Conservation (phyloP, 64 coral and sea anemone genomes). For the Stylophora pistillata region DNA sequence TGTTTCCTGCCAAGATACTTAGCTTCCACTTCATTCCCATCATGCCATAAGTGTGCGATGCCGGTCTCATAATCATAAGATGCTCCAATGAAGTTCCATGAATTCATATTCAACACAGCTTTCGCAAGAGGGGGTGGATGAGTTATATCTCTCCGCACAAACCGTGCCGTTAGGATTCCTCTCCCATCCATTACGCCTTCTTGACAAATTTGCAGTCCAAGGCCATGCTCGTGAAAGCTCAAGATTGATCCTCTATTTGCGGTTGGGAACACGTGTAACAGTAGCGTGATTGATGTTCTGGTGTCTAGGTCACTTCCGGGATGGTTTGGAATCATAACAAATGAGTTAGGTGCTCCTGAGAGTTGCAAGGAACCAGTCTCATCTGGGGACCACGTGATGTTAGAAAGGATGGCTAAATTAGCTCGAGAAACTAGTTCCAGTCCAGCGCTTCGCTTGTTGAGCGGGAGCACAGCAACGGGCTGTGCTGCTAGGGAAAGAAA, state of each 20-base stretch:
- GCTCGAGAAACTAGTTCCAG: slow-evolving; percentile 52
- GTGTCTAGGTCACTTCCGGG: slow-evolving; percentile 49
- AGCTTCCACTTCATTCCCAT: slow-evolving; percentile 62
- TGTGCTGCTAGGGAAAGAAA: not conserved
- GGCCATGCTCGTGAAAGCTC: slow-evolving; percentile 37
- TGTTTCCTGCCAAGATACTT: slow-evolving; percentile 26
- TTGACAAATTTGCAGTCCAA: slow-evolving; percentile 75
- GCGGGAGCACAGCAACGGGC: slow-evolving; percentile 70
- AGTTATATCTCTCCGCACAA: slow-evolving; percentile 36
- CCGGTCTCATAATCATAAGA: slow-evolving; percentile 64
- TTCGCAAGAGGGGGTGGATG: slow-evolving; percentile 7
- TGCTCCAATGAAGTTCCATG: slow-evolving; percentile 82
- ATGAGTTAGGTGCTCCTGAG: slow-evolving; percentile 46
- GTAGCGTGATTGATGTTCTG: slow-evolving; percentile 56
- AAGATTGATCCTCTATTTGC: slow-evolving; percentile 65
- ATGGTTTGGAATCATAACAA: slow-evolving; percentile 50
- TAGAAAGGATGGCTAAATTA: slow-evolving; percentile 33
- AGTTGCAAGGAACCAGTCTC: slow-evolving; percentile 34
- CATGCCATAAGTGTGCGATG: slow-evolving; percentile 70
- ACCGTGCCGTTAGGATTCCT: slow-evolving; percentile 41
- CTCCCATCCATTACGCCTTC: slow-evolving; percentile 45
- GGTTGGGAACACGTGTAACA: slow-evolving; percentile 58
- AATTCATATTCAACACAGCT: slow-evolving; percentile 43
- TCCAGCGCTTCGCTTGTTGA: slow-evolving; percentile 5
- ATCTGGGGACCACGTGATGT: slow-evolving; percentile 14